These are phyloP conservation scores for Umimayanthus chanpuru DNA, from an alignment of 92 coral and sea anemone genomes.

Conservation along the genomic window DNA sequence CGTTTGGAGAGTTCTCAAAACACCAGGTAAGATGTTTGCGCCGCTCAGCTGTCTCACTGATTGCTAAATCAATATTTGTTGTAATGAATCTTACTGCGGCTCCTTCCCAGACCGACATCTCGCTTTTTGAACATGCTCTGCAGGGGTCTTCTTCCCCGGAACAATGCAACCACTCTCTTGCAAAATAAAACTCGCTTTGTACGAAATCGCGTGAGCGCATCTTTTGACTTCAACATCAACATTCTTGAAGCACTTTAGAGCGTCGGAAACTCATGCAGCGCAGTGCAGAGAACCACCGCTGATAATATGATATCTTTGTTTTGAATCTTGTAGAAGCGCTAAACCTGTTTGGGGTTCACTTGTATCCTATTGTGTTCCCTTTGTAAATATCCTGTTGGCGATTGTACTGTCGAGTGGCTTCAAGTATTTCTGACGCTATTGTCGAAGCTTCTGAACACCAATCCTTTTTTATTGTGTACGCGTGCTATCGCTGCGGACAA, in stretches of 20 bases:
- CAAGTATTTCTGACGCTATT: not conserved
- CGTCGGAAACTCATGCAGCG: not conserved
- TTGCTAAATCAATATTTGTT: conserved; percentile 22
- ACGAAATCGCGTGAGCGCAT: not conserved
- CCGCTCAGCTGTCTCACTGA: not conserved
- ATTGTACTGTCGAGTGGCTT: not conserved
- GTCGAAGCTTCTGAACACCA: not conserved
- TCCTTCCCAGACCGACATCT: not conserved
- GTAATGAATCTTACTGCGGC: not conserved
- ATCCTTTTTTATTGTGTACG: not conserved
- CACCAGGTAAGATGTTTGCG: conserved; percentile 15
- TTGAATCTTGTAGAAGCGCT: not conserved
- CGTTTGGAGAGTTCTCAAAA: not conserved
- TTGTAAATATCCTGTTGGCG: not conserved
- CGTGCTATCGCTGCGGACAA: not conserved
- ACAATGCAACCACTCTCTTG: not conserved
- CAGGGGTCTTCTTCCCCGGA: conserved; percentile 19
- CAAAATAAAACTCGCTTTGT: not conserved
- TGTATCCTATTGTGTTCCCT: not conserved
- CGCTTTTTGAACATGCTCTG: conserved; percentile 8
- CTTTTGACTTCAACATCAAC: not conserved
- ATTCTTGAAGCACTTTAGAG: not conserved
- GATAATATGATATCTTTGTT: not conserved
- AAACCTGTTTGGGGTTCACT: conserved; percentile 9
- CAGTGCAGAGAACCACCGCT: not conserved